Conservation (phyloP, 2,113 vertebrate genomes). For the Asarcornis scutulata region DNA sequence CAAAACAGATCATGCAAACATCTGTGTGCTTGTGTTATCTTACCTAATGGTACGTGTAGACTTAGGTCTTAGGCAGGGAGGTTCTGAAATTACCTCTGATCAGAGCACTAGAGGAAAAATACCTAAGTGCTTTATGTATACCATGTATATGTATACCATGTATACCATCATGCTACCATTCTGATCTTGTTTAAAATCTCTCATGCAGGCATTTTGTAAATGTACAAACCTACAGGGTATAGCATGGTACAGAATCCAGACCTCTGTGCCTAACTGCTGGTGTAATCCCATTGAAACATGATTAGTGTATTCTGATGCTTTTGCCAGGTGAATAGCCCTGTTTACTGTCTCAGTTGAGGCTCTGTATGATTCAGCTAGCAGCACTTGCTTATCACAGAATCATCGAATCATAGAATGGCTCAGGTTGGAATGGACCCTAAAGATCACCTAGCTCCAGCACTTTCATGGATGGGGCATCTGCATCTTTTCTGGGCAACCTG, state of each 20-base stretch:
- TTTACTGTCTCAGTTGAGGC: not conserved
- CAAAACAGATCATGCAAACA: not conserved
- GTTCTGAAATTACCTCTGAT: not conserved
- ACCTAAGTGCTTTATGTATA: not conserved
- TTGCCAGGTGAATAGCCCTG: not conserved
- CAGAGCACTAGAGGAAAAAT: not conserved
- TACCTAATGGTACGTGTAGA: not conserved
- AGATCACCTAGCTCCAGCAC: no score
- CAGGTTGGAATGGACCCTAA: no score
- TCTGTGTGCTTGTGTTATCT: not conserved
- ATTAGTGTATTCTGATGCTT: not conserved
- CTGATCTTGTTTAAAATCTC: not conserved
- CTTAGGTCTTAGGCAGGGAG: not conserved
- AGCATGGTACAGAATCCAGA: not conserved
- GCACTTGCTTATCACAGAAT: not conserved
- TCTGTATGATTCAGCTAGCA: not conserved
- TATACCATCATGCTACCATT: not conserved
- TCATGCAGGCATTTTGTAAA: not conserved
- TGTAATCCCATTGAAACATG: not conserved
- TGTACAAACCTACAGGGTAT: not conserved
- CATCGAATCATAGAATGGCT: no score
- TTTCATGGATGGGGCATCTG: no score
- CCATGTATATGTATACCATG: no score
- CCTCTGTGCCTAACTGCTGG: not conserved
- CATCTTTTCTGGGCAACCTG: no score